Percentiles rank a stretch among this genome's conserved stretches.
These are phyloP conservation scores for Whitmania pigra DNA, from an alignment of 1,140 invertebrate species.

Conservation along the genomic window DNA sequence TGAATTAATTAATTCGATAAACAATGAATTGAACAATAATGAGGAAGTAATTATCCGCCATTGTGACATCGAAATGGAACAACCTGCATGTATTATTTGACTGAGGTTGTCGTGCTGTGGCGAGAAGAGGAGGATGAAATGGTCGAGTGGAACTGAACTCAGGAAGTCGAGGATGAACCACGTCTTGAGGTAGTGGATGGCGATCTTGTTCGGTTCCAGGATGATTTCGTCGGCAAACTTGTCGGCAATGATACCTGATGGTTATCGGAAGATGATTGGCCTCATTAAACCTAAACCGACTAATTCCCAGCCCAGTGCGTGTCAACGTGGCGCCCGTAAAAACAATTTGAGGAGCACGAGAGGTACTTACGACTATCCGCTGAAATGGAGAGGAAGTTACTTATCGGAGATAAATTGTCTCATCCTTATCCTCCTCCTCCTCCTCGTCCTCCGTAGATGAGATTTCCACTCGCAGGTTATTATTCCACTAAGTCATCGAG, in stretches of 20 bases:
- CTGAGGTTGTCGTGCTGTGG: slow-evolving; percentile 35
- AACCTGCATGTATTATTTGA: slow-evolving; percentile 38
- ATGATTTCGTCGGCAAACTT: slow-evolving; percentile 87
- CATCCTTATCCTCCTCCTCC: too few species aligned
- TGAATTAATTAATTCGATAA: too few species aligned
- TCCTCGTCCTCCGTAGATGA: too few species aligned
- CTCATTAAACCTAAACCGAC: too few species aligned
- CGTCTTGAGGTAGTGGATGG: slow-evolving; percentile 91
- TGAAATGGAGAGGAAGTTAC: too few species aligned
- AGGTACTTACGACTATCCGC: too few species aligned
- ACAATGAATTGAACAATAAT: neutral
- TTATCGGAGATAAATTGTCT: too few species aligned
- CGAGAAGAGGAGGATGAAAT: slow-evolving; percentile 95
- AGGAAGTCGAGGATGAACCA: slow-evolving; percentile 99
- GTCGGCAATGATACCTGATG: slow-evolving; percentile 84
- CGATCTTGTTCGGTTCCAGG: slow-evolving; percentile 93
- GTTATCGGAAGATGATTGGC: neutral
- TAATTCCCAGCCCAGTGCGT: too few species aligned
- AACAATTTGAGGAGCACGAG: too few species aligned
- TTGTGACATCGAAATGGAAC: neutral
- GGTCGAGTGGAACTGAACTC: slow-evolving; percentile 96
- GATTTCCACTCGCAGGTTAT: too few species aligned
- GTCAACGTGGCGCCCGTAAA: too few species aligned
- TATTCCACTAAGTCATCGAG: too few species aligned
- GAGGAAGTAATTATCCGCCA: neutral